These are phyloP conservation scores for Chiroxiphia lanceolata DNA, from an alignment of 2,797 vertebrate species.

Conservation along the genomic window DNA sequence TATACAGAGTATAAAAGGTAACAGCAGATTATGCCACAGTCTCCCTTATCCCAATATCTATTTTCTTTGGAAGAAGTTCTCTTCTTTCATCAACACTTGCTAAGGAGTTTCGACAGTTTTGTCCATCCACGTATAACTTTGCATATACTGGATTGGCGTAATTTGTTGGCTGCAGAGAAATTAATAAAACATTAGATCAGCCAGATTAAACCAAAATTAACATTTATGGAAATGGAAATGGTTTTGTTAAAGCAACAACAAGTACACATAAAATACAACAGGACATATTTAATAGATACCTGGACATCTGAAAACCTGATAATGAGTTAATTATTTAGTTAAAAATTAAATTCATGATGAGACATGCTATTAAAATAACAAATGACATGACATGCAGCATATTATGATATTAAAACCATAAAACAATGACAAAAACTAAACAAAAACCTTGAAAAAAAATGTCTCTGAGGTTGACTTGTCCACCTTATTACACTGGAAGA, in stretches of 20 bases:
- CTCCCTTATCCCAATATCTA: slow-evolving; percentile 98
- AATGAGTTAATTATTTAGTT: slow-evolving; percentile 52
- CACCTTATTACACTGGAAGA: slow-evolving; percentile 41
- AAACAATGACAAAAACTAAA: not conserved
- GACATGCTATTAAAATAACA: slow-evolving; percentile 59
- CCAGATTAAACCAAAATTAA: not conserved
- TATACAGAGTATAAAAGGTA: slow-evolving; percentile 90
- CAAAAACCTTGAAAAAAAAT: slow-evolving; percentile 36
- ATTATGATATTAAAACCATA: slow-evolving; percentile 27
- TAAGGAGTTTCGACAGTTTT: slow-evolving; percentile 97
- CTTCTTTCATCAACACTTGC: slow-evolving; percentile 96
- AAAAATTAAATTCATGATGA: slow-evolving; percentile 3
- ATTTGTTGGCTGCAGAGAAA: slow-evolving; percentile 88
- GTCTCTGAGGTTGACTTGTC: slow-evolving; percentile 44
- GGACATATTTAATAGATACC: slow-evolving; percentile 25
- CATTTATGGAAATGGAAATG: slow-evolving; percentile 13
- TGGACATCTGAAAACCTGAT: slow-evolving; percentile 39
- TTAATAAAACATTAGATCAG: not conserved
- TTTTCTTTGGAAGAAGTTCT: slow-evolving; percentile 99
- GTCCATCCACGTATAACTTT: slow-evolving; percentile 96
- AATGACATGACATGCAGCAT: slow-evolving; percentile 47
- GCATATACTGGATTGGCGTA: slow-evolving; percentile 98
- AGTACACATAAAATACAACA: not conserved
- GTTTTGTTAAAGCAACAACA: slow-evolving; percentile 27
- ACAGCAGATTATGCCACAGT: slow-evolving; percentile 96